A percentile compares a stretch with the other conserved stretches of the same genome.
These are phyloP conservation scores for Zoanthus gigantus DNA, from an alignment of 92 coral and sea anemone species.

Conservation along the genomic window DNA sequence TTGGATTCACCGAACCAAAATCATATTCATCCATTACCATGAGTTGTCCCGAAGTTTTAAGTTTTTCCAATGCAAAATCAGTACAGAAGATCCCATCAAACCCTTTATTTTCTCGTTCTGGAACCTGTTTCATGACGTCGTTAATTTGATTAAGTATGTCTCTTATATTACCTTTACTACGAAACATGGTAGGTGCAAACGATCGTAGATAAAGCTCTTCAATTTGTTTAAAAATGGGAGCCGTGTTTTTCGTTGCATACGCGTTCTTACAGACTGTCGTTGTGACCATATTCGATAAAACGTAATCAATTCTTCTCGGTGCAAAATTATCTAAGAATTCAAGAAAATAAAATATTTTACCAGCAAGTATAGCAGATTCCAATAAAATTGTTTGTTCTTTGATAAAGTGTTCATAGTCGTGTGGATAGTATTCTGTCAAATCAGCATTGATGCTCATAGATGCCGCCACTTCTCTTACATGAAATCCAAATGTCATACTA, in stretches of 20 bases:
- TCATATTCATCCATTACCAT: background rate
- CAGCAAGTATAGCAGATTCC: background rate
- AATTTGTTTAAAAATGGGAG: background rate
- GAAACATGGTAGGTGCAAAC: background rate
- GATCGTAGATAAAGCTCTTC: background rate
- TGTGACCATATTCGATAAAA: background rate
- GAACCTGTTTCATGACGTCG: background rate
- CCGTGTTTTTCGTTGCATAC: background rate
- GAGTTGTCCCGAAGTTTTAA: background rate
- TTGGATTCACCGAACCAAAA: background rate
- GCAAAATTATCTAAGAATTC: background rate
- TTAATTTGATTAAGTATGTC: background rate
- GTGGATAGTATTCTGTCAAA: background rate
- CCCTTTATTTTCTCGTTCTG: background rate
- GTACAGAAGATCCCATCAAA: background rate
- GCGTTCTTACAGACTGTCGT: background rate
- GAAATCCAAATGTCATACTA: slow-evolving; percentile 14
- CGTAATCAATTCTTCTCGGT: background rate
- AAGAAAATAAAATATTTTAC: background rate
- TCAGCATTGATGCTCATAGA: background rate
- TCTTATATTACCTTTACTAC: background rate
- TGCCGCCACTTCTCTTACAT: background rate
- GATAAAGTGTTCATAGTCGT: background rate
- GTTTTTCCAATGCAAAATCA: background rate
- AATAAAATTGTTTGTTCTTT: background rate